Percentiles rank a stretch among this genome's conserved stretches.
Conservation (phyloP, 2,113 vertebrate species). For the Jacana jacana region DNA sequence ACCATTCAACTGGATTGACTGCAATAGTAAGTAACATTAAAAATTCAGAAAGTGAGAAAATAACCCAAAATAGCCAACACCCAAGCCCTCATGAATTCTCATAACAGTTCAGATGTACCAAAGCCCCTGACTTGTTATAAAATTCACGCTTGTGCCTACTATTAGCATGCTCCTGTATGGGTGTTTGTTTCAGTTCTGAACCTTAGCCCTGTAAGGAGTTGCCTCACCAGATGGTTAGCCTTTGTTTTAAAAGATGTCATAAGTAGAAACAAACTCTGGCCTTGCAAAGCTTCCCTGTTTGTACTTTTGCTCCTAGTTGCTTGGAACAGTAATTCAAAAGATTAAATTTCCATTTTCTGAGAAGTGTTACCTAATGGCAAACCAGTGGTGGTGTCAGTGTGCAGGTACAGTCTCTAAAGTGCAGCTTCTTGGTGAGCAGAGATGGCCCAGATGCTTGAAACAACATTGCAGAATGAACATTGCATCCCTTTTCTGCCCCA, state of each 20-base stretch:
- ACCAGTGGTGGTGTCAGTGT: background rate
- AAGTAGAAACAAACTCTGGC: background rate
- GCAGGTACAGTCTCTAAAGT: background rate
- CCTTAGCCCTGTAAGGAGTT: background rate
- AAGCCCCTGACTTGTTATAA: background rate
- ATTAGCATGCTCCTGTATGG: background rate
- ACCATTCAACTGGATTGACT: background rate
- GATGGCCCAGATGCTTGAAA: background rate
- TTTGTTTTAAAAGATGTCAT: background rate
- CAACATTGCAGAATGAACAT: background rate
- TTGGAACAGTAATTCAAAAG: background rate
- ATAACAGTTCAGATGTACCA: background rate
- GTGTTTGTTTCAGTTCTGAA: background rate
- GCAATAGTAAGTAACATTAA: background rate
- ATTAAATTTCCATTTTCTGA: slow-evolving; percentile 32
- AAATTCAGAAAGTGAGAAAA: background rate
- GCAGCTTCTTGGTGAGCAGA: background rate
- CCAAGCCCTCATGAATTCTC: background rate
- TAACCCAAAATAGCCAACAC: background rate
- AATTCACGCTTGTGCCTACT: background rate
- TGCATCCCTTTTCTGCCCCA: background rate
- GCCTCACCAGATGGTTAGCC: background rate
- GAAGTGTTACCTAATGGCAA: background rate
- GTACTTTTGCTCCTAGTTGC: background rate
- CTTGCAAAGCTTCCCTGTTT: background rate